Evolutionary conservation across 2,113 vertebrate species (phyloP).

Genomic region (Illadopsis cleaveri): DNA sequence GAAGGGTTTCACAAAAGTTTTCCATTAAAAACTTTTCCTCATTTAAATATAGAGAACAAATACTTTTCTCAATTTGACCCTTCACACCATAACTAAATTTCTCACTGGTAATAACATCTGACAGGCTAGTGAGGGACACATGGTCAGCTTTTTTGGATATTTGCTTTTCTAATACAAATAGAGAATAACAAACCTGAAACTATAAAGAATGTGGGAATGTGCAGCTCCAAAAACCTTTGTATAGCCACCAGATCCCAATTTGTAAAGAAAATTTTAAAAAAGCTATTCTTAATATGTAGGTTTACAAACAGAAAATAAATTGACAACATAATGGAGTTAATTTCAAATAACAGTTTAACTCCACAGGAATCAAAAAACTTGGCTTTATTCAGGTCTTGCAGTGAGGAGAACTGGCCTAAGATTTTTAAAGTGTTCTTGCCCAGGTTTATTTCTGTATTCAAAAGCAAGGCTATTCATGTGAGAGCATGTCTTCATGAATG

Average conservation of each 20-base stretch:
- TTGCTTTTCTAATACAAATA: slow-evolving; percentile 21
- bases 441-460: neutral
- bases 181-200: slow-evolving; percentile 1
- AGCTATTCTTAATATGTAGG: neutral
- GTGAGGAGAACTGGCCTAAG: neutral
- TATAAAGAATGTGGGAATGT: neutral
- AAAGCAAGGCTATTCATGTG: neutral
- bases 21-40: neutral
- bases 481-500: neutral
- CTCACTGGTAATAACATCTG: neutral
- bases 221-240: neutral
- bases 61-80: neutral
- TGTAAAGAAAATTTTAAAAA: neutral
- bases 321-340: neutral
- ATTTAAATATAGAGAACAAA: neutral
- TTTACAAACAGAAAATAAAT: neutral
- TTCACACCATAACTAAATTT: neutral
- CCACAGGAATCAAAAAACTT: neutral
- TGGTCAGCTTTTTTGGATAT: neutral
- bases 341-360: neutral
- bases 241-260: neutral
- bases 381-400: neutral
- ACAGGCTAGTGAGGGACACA: neutral
- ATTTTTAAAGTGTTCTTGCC: neutral
- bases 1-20: neutral